phyloP scores from a whole-genome alignment of 1,140 invertebrate genomes.

The Plectrocnemia conspersa region DNA sequence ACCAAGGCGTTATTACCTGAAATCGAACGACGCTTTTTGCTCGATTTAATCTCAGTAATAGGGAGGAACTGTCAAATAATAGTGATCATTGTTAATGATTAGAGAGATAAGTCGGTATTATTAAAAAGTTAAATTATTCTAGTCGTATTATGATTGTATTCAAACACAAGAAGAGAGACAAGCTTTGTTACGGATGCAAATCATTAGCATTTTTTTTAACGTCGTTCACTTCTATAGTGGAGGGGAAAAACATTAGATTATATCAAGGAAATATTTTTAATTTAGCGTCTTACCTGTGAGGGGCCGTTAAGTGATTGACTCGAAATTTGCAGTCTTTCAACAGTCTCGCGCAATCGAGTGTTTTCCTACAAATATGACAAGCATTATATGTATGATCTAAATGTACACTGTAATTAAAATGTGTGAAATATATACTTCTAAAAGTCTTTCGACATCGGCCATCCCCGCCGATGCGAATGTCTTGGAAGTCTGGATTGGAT shows the following conservation, averaged over 20 bases:
- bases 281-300: constrained; percentile 22
- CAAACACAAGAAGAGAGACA: background rate
- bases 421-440: constrained; percentile 22
- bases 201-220: too few species aligned
- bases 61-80: constrained; percentile 34
- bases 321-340: constrained; percentile 25
- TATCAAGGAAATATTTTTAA: background rate
- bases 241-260: too few species aligned
- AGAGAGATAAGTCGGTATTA: too few species aligned
- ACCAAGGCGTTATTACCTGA: constrained; percentile 28
- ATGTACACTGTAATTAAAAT: background rate
- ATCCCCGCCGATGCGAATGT: background rate
- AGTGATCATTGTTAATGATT: constrained; percentile 28
- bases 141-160: background rate
- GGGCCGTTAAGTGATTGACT: constrained; percentile 29
- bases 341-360: constrained; percentile 19
- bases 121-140: background rate
- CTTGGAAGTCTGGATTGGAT: constrained; percentile 2
- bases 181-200: too few species aligned
- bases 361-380: constrained; percentile 25
- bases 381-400: background rate
- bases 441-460: constrained; percentile 27
- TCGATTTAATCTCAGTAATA: constrained; percentile 31
- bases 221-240: too few species aligned
- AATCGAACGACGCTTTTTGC: constrained; percentile 35